A percentile compares a stretch with the other conserved stretches of the same genome.
Evolutionary conservation across 2,888 invertebrate species (phyloP).

Genomic region (Euphydryas editha): DNA sequence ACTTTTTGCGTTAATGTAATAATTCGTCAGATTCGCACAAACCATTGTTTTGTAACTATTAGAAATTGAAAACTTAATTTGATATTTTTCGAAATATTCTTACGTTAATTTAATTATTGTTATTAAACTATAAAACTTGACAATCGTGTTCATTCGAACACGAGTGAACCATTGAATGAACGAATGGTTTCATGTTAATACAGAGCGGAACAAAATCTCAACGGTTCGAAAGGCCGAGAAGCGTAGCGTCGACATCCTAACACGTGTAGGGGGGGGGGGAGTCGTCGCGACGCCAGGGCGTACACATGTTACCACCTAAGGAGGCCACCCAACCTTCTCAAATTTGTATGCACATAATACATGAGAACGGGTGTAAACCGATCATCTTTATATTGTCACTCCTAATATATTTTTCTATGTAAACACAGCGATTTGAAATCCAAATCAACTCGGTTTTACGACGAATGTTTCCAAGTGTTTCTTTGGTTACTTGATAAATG

Average conservation of each 20-base stretch:
- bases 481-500: background rate
- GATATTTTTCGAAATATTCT: too few species aligned
- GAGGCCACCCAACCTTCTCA: conserved; percentile 31
- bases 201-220: conserved; percentile 26
- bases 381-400: conserved; percentile 70
- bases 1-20: too few species aligned
- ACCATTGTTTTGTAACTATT: too few species aligned
- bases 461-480: background rate
- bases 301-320: conserved; percentile 66
- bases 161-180: background rate
- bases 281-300: conserved; percentile 60
- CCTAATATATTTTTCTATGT: conserved; percentile 24
- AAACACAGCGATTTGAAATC: conserved; percentile 20
- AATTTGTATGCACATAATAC: conserved; percentile 80
- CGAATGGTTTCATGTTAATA: conserved; percentile 12
- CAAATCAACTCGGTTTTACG: conserved; percentile 4
- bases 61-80: too few species aligned
- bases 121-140: background rate
- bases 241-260: conserved; percentile 64
- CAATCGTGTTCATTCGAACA: background rate
- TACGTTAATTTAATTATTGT: too few species aligned
- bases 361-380: conserved; percentile 67
- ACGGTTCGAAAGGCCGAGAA: conserved; percentile 43
- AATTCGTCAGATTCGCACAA: too few species aligned
- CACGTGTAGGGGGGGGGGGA: conserved; percentile 62